These are phyloP conservation scores for Andricus curvator DNA, from an alignment of 2,888 invertebrate genomes.

Conservation along the genomic window DNA sequence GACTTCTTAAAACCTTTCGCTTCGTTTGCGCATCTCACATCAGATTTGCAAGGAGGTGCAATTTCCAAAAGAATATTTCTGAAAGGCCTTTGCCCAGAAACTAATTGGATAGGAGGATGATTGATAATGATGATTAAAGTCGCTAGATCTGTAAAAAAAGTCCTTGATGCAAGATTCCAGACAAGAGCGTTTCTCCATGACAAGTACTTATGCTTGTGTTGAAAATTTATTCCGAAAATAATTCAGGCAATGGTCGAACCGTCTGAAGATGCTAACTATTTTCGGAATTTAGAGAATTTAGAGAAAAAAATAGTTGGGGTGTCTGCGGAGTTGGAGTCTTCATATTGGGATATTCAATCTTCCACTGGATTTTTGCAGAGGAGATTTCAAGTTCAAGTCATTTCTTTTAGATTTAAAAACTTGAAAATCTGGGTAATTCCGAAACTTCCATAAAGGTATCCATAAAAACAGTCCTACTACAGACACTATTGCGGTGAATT, in stretches of 20 bases:
- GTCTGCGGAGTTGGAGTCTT: too few species aligned
- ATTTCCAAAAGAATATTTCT: not conserved
- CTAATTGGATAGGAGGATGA: not conserved
- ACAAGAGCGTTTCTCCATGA: not conserved
- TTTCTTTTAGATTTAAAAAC: too few species aligned
- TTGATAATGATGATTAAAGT: not conserved
- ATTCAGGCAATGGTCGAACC: not conserved
- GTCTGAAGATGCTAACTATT: conserved; percentile 9
- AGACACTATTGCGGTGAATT: too few species aligned
- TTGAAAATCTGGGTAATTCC: too few species aligned
- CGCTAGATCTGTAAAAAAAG: not conserved
- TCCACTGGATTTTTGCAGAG: not conserved
- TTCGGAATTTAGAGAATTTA: not conserved
- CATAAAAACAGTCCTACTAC: too few species aligned
- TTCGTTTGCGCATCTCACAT: conserved; percentile 14
- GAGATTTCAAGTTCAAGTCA: too few species aligned
- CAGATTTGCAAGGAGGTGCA: conserved; percentile 4
- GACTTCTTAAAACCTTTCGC: conserved; percentile 54
- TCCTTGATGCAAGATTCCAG: not conserved
- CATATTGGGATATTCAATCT: not conserved
- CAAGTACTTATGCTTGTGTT: not conserved
- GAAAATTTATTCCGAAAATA: conserved; percentile 2
- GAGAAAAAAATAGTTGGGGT: not conserved
- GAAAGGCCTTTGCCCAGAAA: not conserved
- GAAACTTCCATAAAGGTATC: too few species aligned